Evolutionary conservation across 2,113 vertebrate genomes (phyloP), one percentile per base, ranked within the genome.

Genomic region (Monopterus albus): DNA sequence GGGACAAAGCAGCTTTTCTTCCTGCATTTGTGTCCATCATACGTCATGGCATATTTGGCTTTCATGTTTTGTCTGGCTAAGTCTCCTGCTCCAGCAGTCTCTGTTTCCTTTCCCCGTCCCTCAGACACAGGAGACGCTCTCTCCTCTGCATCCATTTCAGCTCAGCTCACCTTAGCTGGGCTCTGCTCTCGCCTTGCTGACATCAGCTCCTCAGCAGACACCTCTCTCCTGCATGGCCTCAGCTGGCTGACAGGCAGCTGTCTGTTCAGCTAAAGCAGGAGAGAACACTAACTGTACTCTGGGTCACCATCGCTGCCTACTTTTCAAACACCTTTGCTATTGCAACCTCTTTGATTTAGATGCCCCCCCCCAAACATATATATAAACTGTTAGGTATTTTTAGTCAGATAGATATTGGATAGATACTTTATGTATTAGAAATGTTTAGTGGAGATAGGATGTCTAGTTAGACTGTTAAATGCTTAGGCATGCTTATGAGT

Each of bases 61-160:
- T 91, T 90, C 83, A 79, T 89, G 90, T 92, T 91, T 89, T 92
- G 91, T 92, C 91, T 87, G 91, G 78, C 84, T 87, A 88, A 87
- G 87, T 92, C 88, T 92, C 88, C 89, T 91, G 92, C 82, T 92
- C 86, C 89, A 89, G 83, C 85, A 59, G 82, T 85, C 82, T 87
- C 77, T 74, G 82, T 81, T 88, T 89, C 86, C 86, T 87, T 14
- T 29, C 64, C 69, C 70, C 76, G 88, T 92, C 89, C 90, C 91
- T 92, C 74, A 82, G 90, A 91, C 90, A 90, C 81, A 78, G 78
- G 65, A 88, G 80, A 68, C 72, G 18, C 61, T 67, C 69, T 73
- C 72, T 76, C 75, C 59, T 66, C 79, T 68, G 74, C 82, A 85
- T 88, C 82, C 82, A 84, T 86, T 86, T 84, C 81, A 79, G 68